Evolutionary conservation across 2,797 vertebrate genomes (phyloP).

Genomic region (Sparus aurata): DNA sequence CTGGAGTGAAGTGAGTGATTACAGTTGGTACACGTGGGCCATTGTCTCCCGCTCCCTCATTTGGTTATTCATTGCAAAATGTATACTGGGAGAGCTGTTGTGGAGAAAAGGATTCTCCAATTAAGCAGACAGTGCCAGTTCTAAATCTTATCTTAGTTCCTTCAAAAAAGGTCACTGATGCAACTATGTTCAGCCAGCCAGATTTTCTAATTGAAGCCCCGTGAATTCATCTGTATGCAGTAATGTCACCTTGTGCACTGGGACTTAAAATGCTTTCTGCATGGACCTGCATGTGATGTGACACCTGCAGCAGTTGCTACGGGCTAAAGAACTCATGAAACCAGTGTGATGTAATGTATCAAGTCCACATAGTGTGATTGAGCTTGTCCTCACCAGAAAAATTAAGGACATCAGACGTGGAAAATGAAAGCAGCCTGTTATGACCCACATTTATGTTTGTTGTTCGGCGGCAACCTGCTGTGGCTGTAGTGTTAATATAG

Average conservation of each 20-base stretch:
- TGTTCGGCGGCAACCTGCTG: too few relatives aligned
- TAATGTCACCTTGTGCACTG: background rate
- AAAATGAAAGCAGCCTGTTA: too few relatives aligned
- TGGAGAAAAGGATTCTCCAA: slow-evolving; percentile 31
- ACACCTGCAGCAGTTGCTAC: background rate
- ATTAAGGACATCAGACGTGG: too few relatives aligned
- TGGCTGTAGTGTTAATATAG: too few relatives aligned
- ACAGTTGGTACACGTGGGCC: background rate
- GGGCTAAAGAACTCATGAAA: slow-evolving; percentile 7
- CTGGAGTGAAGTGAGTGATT: slow-evolving; percentile 17
- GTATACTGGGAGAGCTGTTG: background rate
- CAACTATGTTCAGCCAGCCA: slow-evolving; percentile 11
- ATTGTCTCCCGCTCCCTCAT: slow-evolving; percentile 6
- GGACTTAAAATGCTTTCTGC: slow-evolving; percentile 2
- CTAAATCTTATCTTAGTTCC: slow-evolving; percentile 14
- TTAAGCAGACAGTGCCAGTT: slow-evolving; percentile 27
- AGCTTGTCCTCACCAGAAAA: background rate
- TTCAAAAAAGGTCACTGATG: slow-evolving; percentile 48
- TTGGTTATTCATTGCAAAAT: slow-evolving; percentile 25
- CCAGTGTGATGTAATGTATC: slow-evolving; percentile 12
- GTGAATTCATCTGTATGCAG: background rate
- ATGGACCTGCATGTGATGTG: background rate
- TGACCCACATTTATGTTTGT: too few relatives aligned
- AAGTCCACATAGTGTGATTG: background rate
- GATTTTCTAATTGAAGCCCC: background rate